Evolutionary conservation across 2,888 invertebrate genomes (phyloP), one percentile per base, ranked within the genome.

Genomic region (Emmelina monodactyla): DNA sequence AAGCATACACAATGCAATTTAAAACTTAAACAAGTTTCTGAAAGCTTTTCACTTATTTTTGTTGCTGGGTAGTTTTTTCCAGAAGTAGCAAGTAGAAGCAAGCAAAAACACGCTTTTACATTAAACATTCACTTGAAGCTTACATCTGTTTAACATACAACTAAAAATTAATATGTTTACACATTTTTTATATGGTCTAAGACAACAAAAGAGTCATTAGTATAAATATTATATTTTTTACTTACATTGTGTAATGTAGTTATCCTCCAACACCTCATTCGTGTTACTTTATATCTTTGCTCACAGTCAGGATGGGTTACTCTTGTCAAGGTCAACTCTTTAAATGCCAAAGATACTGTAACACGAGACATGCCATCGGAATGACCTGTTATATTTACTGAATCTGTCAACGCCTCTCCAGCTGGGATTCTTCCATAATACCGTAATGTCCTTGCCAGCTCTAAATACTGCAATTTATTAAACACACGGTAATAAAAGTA

Each of bases 181-280:
- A n/a, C n/a, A n/a, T n/a, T n/a, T n/a, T n/a, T n/a, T n/a, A n/a
- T n/a, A n/a, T n/a, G n/a, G n/a, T n/a, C n/a, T n/a, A n/a, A n/a
- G n/a, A n/a, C n/a, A n/a, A n/a, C n/a, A n/a, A n/a, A n/a, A n/a
- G n/a, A n/a, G n/a, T n/a, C n/a, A n/a, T n/a, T n/a, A n/a, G n/a
- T n/a, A n/a, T n/a, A n/a, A n/a, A n/a, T n/a, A n/a, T 3, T 10
- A 25, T 25, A n/a, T 25, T 7, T 10, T 4, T 45, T 37, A 62
- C 83, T 83, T 66, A 90, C 89, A 49, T 79, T 76, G 60, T 91
- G 89, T 49, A 89, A 80, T 1, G 94, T 92, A 13, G 94, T 95
- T 32, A 98, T 94, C 49, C 97, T 85, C 98, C 98, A 99, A 55
- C 97, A 97, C 38, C 94, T 85, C 91, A 98, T 97, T 49, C 97